These are phyloP conservation scores for Ischnus inquisitorius DNA, from an alignment of 2,888 invertebrate species.

Conservation along the genomic window DNA sequence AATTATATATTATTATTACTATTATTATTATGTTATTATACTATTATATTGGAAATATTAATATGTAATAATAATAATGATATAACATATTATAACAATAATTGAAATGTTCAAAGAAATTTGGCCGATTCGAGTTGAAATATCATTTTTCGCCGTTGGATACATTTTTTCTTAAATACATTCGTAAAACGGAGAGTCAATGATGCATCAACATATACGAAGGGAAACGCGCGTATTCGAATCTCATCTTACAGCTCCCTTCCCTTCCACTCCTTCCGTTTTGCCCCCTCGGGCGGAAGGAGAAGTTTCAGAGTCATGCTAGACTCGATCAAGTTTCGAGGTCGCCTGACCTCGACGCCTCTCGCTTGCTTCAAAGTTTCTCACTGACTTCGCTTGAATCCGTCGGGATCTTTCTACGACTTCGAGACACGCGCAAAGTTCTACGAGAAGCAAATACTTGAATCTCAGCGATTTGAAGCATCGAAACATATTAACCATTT, in stretches of 20 bases:
- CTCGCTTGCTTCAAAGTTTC: slow-evolving; percentile 53
- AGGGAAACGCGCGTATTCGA: neutral
- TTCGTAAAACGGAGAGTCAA: too few relatives aligned
- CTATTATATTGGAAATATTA: too few relatives aligned
- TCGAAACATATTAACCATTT: neutral
- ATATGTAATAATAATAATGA: too few relatives aligned
- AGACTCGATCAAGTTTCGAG: slow-evolving; percentile 61
- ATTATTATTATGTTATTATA: too few relatives aligned
- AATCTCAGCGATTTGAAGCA: too few relatives aligned
- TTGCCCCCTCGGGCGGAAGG: slow-evolving; percentile 5
- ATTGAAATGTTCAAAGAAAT: too few relatives aligned
- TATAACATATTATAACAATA: too few relatives aligned
- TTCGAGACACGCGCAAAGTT: slow-evolving; percentile 36
- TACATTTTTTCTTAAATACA: too few relatives aligned
- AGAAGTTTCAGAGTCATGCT: slow-evolving; percentile 45
- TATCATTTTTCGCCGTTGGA: too few relatives aligned
- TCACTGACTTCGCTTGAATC: slow-evolving; percentile 3
- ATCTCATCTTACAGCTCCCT: neutral
- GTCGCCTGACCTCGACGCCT: slow-evolving; percentile 53
- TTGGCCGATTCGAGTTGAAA: too few relatives aligned
- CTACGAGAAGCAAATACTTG: neutral
- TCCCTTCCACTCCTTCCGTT: neutral
- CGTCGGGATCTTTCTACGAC: slow-evolving; percentile 24
- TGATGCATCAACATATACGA: neutral
- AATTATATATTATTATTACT: too few relatives aligned